Base-by-base conservation (phyloP, 2,888 invertebrate genomes). In the Xestia sexstrigata region DNA sequence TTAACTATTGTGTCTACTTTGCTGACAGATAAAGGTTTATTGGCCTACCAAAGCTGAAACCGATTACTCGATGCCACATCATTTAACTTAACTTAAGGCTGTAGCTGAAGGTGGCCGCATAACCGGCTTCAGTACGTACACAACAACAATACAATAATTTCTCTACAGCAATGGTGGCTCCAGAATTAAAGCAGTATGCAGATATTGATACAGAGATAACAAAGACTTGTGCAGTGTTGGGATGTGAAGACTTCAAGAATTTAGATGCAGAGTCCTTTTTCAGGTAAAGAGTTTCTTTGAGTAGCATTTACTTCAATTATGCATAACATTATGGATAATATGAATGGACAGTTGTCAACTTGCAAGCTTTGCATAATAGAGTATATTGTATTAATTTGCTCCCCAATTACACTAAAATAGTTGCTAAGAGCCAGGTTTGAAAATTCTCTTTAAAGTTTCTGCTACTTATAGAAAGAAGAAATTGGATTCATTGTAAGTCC, bases 231-330 rank as follows among this genome's bases (percentile, higher is more conserved):
- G 96, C 96, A 39, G 96, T 96, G 5, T 87, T 95, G 30, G 96
- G 96, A 30, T 96, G 96, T 89, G 96, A 96, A 47, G 96, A 96
- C 77, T 96, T 93, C 15, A 96, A 96, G 88, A 94, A 93, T 82
- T 88, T 96, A 77, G 94, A 95, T 79, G 90, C 93, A 0, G 94
- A 95, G 55, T 94, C 94, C 75, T 96, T 95, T 87, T 96, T 95
- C 87, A 95, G 96, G 96, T 96, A 90, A 84, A 78, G 17, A 2
- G 11, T 35, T 74, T 35, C 8, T 55, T 17, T 26, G 6, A 26
- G 6, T 26, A 17, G 58, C 58, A 58, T 15, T 58, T 58, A 58
- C 15, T 58, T 26, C 15, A 58, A 58, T 26, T 13, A 55, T 6
- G 13, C 13, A n/a, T 5, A 55, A 26, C 6, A 55, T 23, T 6